phyloP scores from a whole-genome alignment of 2,113 vertebrate species.

The Cepphus grylle region DNA sequence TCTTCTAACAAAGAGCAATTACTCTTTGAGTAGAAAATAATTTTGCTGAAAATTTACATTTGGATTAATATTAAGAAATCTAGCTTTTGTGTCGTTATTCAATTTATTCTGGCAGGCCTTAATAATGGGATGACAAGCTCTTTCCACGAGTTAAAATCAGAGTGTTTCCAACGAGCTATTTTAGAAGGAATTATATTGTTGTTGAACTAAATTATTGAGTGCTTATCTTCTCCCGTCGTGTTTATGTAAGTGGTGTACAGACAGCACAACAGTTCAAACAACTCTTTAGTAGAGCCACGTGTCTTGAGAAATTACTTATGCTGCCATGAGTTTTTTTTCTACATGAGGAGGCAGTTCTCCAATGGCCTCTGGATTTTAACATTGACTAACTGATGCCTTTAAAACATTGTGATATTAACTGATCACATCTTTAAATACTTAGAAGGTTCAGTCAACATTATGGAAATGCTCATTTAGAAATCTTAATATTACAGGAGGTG shows the following conservation, averaged over 20 bases:
- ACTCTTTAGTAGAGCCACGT: neutral
- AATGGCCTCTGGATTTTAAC: neutral
- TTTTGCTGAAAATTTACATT: conserved; percentile 20
- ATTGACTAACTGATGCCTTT: neutral
- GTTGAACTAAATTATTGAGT: conserved; percentile 23
- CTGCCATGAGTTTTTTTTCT: neutral
- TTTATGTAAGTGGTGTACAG: neutral
- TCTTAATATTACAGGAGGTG: neutral
- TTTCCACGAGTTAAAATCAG: conserved; percentile 21
- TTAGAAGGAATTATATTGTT: conserved; percentile 12
- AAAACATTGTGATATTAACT: neutral
- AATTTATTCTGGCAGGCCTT: neutral
- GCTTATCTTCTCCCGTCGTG: neutral
- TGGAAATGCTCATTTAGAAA: neutral
- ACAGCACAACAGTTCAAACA: neutral
- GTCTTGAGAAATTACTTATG: neutral
- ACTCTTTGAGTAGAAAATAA: neutral
- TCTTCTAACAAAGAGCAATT: neutral
- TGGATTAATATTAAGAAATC: conserved; percentile 21
- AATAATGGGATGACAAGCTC: neutral
- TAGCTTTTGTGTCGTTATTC: conserved; percentile 18
- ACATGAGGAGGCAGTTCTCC: neutral
- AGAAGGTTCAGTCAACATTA: neutral
- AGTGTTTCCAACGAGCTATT: neutral
- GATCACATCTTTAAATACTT: neutral